Conservation (phyloP, 2,113 vertebrate species). For the Nesogale talazaci region DNA sequence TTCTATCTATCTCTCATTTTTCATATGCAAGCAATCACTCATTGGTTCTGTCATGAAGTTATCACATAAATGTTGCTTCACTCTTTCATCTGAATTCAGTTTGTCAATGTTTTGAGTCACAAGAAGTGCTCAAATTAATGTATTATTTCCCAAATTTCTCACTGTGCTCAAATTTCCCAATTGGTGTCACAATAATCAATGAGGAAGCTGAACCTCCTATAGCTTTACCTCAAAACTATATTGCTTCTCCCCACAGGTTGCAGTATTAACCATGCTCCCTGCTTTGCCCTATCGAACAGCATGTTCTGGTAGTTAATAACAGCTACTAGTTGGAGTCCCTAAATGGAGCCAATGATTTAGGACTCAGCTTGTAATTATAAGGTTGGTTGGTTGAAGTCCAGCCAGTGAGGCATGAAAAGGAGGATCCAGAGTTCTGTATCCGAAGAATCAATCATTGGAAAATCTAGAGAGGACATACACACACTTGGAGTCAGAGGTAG, state of each 20-base stretch:
- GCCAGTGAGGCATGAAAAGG: not conserved
- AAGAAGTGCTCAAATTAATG: not conserved
- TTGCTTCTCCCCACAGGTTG: not conserved
- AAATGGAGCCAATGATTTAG: not conserved
- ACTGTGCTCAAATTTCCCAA: not conserved
- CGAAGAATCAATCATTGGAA: not conserved
- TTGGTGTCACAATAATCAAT: not conserved
- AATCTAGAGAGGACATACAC: not conserved
- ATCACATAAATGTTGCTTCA: not conserved
- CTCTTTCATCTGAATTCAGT: not conserved
- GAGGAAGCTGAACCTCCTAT: not conserved
- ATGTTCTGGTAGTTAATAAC: not conserved
- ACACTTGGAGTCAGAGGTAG: not conserved
- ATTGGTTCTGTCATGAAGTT: not conserved
- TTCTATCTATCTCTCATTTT: not conserved
- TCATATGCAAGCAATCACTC: conserved; percentile 3
- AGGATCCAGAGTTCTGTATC: not conserved
- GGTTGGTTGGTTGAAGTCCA: not conserved
- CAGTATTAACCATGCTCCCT: not conserved
- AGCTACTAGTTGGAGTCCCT: not conserved
- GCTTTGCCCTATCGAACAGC: not conserved
- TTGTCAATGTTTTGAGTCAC: not conserved
- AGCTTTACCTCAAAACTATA: not conserved
- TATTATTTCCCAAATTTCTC: conserved; percentile 6
- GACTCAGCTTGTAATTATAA: not conserved